Base-by-base conservation (phyloP, 2,888 invertebrate genomes). In the Salticus scenicus region DNA sequence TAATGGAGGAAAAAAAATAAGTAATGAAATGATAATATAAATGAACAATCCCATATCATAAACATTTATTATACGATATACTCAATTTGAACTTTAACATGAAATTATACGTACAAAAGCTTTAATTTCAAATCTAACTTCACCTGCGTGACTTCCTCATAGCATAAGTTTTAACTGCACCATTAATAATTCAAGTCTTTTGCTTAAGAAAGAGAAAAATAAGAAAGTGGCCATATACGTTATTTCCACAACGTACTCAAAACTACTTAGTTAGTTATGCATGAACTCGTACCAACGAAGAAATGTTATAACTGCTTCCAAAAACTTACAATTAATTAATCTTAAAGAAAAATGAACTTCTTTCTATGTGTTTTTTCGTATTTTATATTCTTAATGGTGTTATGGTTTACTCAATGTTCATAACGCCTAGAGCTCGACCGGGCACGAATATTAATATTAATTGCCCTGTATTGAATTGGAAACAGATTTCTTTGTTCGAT, bases 381-480 rank as follows among this genome's bases (percentile, higher is more conserved):
- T 72, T 41, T 72, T 72, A 51, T 63, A 71, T 37, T 64, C 71
- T 82, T 82, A 82, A 82, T 82, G 75, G 82, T 41, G 76, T 76
- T 76, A 82, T 75, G 74, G 79, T 66, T 79, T 79, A 57, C 76
- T 70, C 83, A 73, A 66, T 66, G 71, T 71, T 66, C 71, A 74
- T 66, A 70, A 77, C 51, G 83, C 67, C n/a, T 20, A 75, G 69
- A 64, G 69, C 31, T 74, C 66, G 73, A 51, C 67, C 83, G 72
- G 77, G 83, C 77, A 66, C 67, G 72, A 73, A 72, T 83, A 83
- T 83, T 77, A 83, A 83, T 83, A 83, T 83, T 83, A 83, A 83
- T 83, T 77, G 83, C 73, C 30, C 67, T 41, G 83, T 77, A 83
- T 83, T 66, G 77, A 76, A 83, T 83, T 77, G 77, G 67, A 76